Base-by-base conservation (phyloP, 2,113 vertebrate species). In the Thinocorus orbignyianus region DNA sequence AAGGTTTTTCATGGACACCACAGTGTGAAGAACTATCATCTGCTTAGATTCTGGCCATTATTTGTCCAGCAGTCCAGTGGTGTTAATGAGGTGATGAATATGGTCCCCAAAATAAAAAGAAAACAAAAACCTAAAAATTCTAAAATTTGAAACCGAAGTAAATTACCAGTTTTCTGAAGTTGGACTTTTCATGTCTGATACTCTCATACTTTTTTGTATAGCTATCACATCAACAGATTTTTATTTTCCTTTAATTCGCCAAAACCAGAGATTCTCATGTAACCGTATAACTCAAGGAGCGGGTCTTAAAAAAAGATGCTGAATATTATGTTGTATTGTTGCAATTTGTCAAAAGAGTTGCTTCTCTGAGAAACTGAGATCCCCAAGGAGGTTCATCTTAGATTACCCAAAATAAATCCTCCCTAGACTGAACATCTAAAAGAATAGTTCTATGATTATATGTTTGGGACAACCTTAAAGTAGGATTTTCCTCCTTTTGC, bases 331-430 rank as follows among this genome's bases (percentile, higher is more conserved):
- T 78, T 77, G 33, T 33, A 37, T 33, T 90, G 12, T 31, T 81
- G 48, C 60, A 88, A 33, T 80, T 92, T 81, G 3, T 51, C 68
- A 86, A 42, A 77, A 86, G 30, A 93, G 74, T 90, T 84, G 24
- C 51, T 86, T 74, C 60, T 74, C 17, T 7, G 13, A 81, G 60
- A 20, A 74, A 5, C 4, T 88, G 74, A 77, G 26, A 25, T 57
- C 46, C 83, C 44, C n/a, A 37, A 44, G 12, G n/a, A 41, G 4
- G 35, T 73, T 88, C 76, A 60, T 0, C 2, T 78, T 80, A 73
- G 42, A 86, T 90, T 62, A 81, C 51, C 31, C 48, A n/a, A 82
- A 88, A 92, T 78, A 90, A 96, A 92, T 88, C 69, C n/a, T 90
- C 26, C 46, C 14, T 71, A 82, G 42, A 62, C 61, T 68, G 26